Base-by-base conservation (phyloP, 2,797 vertebrate species). In the Galagoides demidoff region DNA sequence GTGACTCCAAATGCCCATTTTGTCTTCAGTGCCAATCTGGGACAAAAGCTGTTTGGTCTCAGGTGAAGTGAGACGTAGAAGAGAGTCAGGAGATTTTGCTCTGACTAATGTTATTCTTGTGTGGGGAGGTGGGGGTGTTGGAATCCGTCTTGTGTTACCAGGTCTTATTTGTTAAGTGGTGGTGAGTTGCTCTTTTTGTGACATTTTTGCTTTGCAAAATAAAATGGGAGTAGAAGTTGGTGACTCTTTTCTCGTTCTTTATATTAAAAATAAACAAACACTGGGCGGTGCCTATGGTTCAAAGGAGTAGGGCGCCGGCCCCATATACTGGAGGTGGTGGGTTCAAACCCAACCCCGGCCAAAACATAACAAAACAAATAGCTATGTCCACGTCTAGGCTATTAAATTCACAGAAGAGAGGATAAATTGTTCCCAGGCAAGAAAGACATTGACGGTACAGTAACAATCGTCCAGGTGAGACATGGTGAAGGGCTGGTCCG, bases 381-480 rank as follows among this genome's bases (percentile, higher is more conserved):
- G 4, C 37, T 29, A 43, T 27, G 49, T 34, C 29, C 20, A 31
- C 1, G 4, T n/a, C 74, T 19, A 55, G 64, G 31, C 49, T 37
- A 23, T 57, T 31, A 25, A 16, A 19, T 13, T 57, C 19, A 63
- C 27, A n/a, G 19, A 39, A 49, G 37, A n/a, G 37, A 25, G 64
- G 63, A 5, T 10, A 7, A 2, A 43, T 0, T 2, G 22, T 52
- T 14, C 34, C 5, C 1, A 57, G 34, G 31, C 45, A 7, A n/a
- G 20, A n/a, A 39, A 55, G 61, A 22, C 11, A 31, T 6, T 27
- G 12, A 16, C 2, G 43, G 27, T 1, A 1, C 1, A 1, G 4
- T 25, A 39, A 6, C 31, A 43, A 23, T 25, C 0, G 2, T 27
- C 14, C 10, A 2, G 66, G 78, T 34, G 37, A 34, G 89, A 43